A percentile compares a stretch with the other conserved stretches of the same genome.
These are phyloP conservation scores for Clinocottus analis DNA, from an alignment of 2,113 vertebrate species.

Conservation along the genomic window DNA sequence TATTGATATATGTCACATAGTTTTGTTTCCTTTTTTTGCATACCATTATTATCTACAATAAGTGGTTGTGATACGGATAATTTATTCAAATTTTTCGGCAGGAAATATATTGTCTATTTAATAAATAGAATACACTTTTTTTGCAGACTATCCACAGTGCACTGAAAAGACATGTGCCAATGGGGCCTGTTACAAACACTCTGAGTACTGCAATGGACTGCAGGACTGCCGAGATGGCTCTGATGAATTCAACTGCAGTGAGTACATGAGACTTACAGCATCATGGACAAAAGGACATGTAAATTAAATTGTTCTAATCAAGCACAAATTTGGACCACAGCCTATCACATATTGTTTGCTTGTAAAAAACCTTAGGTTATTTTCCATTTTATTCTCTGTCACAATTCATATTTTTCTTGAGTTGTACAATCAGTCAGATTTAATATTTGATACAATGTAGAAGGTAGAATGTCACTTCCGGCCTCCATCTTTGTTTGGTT, in stretches of 20 bases:
- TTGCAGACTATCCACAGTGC: slow-evolving; percentile 78
- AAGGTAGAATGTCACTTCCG: neutral
- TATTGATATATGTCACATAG: neutral
- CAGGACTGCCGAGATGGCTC: slow-evolving; percentile 82
- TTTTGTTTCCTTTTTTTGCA: neutral
- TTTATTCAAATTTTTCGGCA: neutral
- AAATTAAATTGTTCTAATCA: no score
- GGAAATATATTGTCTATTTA: neutral
- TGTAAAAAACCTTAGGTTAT: neutral
- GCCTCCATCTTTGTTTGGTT: slow-evolving; percentile 14
- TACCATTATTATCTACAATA: neutral
- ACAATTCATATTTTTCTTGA: neutral
- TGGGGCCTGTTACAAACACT: slow-evolving; percentile 79
- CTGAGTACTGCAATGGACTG: slow-evolving; percentile 78
- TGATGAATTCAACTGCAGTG: slow-evolving; percentile 82
- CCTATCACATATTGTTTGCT: neutral
- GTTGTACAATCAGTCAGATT: neutral
- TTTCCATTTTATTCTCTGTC: neutral
- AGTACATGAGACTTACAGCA: slow-evolving; percentile 35
- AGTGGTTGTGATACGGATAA: neutral
- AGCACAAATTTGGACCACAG: neutral
- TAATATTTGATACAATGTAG: neutral
- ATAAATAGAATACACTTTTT: neutral
- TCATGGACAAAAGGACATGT: neutral
- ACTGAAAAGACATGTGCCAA: slow-evolving; percentile 79